Conservation (phyloP, 2,797 vertebrate species). For the Hemitrygon akajei region DNA sequence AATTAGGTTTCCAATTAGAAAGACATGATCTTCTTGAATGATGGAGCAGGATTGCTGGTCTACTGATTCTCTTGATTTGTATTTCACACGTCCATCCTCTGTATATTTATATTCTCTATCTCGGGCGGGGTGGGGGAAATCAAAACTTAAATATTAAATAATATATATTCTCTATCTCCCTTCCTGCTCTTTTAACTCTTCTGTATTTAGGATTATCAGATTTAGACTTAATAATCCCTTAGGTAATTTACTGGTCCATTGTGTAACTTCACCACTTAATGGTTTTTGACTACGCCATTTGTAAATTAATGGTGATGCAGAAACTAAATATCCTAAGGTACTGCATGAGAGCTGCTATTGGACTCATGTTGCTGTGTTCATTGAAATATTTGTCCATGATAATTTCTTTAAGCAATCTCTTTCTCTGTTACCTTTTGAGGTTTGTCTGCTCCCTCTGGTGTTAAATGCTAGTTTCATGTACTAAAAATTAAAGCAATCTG, state of each 20-base stretch:
- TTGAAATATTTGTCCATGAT: background rate
- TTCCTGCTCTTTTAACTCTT: too few relatives aligned
- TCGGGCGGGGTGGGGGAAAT: too few relatives aligned
- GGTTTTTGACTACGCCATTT: background rate
- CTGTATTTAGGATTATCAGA: background rate
- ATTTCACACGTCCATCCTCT: too few relatives aligned
- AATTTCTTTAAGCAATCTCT: background rate
- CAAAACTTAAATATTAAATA: too few relatives aligned
- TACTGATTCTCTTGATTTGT: too few relatives aligned
- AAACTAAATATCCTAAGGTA: too few relatives aligned
- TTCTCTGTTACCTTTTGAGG: background rate
- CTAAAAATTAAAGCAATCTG: constrained; percentile 2
- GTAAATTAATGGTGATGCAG: background rate
- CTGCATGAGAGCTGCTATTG: too few relatives aligned
- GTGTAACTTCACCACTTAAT: background rate
- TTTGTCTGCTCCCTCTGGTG: constrained; percentile 8
- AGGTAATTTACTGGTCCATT: background rate
- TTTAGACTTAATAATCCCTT: background rate
- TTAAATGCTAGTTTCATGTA: background rate
- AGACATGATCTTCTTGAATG: too few relatives aligned
- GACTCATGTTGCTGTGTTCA: background rate
- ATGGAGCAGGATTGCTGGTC: too few relatives aligned
- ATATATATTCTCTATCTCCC: background rate
- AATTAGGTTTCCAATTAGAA: too few relatives aligned
- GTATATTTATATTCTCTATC: background rate